phyloP scores from a whole-genome alignment of 2,888 invertebrate species.

The Trachelus iudaicus region DNA sequence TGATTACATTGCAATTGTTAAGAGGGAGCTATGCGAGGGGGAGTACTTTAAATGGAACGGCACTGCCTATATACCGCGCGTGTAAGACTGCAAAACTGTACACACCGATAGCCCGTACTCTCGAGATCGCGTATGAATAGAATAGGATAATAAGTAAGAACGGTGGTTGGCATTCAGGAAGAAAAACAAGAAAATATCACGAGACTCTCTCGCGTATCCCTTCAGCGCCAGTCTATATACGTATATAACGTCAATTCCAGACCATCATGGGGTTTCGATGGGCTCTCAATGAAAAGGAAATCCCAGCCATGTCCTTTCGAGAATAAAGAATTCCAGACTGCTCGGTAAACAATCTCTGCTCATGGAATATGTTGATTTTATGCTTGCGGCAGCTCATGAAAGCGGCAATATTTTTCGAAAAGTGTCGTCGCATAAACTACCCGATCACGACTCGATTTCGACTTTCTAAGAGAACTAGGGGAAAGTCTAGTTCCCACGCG shows the following conservation, averaged over 20 bases:
- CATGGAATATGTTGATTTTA: slow-evolving; percentile 32
- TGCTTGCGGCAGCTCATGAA: slow-evolving; percentile 17
- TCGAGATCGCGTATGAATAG: background rate
- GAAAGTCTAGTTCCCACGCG: background rate
- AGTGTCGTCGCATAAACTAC: slow-evolving; percentile 29
- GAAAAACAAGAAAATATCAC: background rate
- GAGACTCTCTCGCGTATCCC: background rate
- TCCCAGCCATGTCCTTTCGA: background rate
- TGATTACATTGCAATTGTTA: slow-evolving; percentile 19
- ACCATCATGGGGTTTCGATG: background rate
- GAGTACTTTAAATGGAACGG: background rate
- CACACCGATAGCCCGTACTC: background rate
- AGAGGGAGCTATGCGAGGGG: background rate
- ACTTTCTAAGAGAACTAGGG: slow-evolving; percentile 19
- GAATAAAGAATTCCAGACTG: background rate
- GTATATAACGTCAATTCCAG: background rate
- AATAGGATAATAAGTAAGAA: background rate
- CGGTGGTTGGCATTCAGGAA: background rate
- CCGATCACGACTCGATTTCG: slow-evolving; percentile 34
- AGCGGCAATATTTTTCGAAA: slow-evolving; percentile 31
- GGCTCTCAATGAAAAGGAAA: background rate
- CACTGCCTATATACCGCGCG: background rate
- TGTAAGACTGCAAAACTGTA: background rate
- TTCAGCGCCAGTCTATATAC: background rate
- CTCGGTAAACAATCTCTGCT: background rate